phyloP scores from a whole-genome alignment of 2,888 invertebrate genomes.

The Willowsia nigromaculata region DNA sequence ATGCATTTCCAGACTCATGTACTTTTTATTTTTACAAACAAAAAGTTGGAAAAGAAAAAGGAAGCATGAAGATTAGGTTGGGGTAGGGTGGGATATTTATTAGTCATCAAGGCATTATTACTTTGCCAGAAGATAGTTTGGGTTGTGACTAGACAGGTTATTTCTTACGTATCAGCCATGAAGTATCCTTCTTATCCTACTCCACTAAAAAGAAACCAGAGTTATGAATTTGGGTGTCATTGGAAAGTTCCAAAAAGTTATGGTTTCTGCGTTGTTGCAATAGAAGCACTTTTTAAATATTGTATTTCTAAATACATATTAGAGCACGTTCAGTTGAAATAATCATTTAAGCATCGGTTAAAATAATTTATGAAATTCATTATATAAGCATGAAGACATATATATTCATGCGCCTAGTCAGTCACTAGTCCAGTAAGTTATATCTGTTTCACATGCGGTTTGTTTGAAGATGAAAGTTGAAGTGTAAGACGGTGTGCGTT shows the following conservation, averaged over 20 bases:
- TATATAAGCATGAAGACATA: conserved; percentile 25
- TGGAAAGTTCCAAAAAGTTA: not conserved
- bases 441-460: not conserved
- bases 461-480: conserved; percentile 1
- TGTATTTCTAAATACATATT: not conserved
- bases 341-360: conserved; percentile 6
- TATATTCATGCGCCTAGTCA: not conserved
- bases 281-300: not conserved
- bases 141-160: not conserved
- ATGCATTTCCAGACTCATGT: conserved; percentile 23
- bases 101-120: not conserved
- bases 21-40: conserved; percentile 15
- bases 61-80: not conserved
- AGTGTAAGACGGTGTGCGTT: not conserved
- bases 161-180: not conserved
- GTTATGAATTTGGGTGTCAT: not conserved
- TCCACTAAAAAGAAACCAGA: not conserved
- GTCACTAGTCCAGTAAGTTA: not conserved
- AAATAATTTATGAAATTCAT: not conserved
- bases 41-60: not conserved
- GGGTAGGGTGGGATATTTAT: not conserved
- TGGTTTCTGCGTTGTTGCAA: not conserved
- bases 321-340: not conserved
- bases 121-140: not conserved
- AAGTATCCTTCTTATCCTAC: not conserved